Evolutionary conservation across 2,113 vertebrate genomes (phyloP).

Genomic region (Copsychus sechellarum): DNA sequence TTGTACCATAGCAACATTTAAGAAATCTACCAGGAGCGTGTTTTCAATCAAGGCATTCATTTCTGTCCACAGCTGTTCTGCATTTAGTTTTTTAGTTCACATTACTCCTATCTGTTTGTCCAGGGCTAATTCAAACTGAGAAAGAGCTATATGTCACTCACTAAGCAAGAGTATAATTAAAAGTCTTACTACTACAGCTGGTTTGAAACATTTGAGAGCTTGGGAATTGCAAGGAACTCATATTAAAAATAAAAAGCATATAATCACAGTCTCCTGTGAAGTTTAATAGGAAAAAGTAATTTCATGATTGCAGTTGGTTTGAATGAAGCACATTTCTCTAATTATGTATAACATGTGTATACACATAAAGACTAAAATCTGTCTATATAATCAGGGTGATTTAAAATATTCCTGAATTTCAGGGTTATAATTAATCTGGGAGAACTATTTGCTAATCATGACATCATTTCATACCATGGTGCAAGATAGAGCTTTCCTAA

Average conservation of each 20-base stretch:
- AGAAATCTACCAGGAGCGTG: slow-evolving; percentile 19
- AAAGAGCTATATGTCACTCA: slow-evolving; percentile 22
- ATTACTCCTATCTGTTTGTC: slow-evolving; percentile 41
- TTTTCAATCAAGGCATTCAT: slow-evolving; percentile 46
- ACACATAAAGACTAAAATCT: neutral
- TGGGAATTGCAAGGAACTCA: slow-evolving; percentile 23
- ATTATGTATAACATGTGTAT: slow-evolving; percentile 15
- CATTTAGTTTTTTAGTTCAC: slow-evolving; percentile 32
- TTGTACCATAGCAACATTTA: neutral
- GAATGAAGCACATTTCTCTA: slow-evolving; percentile 38
- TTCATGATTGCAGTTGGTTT: slow-evolving; percentile 47
- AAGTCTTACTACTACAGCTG: slow-evolving; percentile 45
- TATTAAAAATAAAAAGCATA: slow-evolving; percentile 48
- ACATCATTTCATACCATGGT: neutral
- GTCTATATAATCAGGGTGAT: slow-evolving; percentile 10
- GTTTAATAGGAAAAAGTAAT: slow-evolving; percentile 50
- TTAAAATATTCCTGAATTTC: slow-evolving; percentile 30
- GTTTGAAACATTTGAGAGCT: slow-evolving; percentile 43
- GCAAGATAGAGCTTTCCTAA: neutral
- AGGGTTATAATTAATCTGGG: slow-evolving; percentile 14
- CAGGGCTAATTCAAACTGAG: slow-evolving; percentile 42
- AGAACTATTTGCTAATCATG: neutral
- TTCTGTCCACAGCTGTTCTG: slow-evolving; percentile 42
- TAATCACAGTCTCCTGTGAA: slow-evolving; percentile 46
- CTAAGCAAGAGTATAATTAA: slow-evolving; percentile 18